These are phyloP conservation scores for Karalla daura DNA, from an alignment of 2,797 vertebrate species.

Conservation along the genomic window DNA sequence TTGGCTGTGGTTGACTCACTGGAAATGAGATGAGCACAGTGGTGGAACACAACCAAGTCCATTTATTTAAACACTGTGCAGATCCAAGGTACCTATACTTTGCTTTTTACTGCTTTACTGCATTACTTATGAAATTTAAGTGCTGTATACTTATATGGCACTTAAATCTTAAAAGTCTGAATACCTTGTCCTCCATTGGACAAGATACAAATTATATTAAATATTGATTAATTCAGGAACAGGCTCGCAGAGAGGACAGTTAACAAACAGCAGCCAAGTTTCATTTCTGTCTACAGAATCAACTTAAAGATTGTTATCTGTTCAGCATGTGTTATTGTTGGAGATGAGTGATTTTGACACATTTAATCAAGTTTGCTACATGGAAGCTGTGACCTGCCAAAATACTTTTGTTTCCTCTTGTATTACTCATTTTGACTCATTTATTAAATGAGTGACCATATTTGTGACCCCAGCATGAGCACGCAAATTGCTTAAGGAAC, in stretches of 20 bases:
- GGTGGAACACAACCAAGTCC: not conserved
- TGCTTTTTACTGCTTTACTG: not conserved
- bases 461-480: not conserved
- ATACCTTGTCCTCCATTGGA: too few relatives aligned
- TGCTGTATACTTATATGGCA: too few relatives aligned
- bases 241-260: too few relatives aligned
- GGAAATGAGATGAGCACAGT: not conserved
- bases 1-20: not conserved
- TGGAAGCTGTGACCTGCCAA: not conserved
- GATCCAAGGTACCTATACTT: not conserved
- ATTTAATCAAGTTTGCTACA: too few relatives aligned
- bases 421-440: not conserved
- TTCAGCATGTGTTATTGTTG: too few relatives aligned
- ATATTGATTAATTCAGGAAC: too few relatives aligned
- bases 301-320: too few relatives aligned
- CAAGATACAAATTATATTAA: too few relatives aligned
- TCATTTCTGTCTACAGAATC: too few relatives aligned
- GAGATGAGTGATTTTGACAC: too few relatives aligned
- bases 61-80: not conserved
- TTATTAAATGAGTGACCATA: not conserved
- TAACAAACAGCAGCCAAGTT: too few relatives aligned
- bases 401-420: not conserved
- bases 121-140: not conserved
- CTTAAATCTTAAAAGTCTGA: too few relatives aligned
- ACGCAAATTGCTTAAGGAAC: not conserved